A percentile compares a stretch with the other conserved stretches of the same genome.
Conservation (phyloP, 2,888 invertebrate species). For the Standfussiana lucernea region DNA sequence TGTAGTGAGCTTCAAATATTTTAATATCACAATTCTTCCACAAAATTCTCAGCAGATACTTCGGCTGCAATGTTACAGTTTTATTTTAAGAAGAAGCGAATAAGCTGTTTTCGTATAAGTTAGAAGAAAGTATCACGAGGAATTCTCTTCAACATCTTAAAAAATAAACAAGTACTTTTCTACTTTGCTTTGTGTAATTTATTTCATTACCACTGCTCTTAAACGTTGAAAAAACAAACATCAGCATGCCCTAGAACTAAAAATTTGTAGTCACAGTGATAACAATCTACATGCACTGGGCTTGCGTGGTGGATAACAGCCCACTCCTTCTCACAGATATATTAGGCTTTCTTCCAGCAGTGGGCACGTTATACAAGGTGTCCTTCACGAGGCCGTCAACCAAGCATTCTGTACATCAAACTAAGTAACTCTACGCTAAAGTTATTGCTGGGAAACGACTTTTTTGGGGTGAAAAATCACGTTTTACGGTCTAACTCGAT, state of each 20-base stretch:
- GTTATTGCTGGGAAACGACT: too few species aligned
- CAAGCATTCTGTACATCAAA: too few species aligned
- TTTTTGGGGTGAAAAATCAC: too few species aligned
- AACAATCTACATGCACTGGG: too few species aligned
- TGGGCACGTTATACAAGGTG: too few species aligned
- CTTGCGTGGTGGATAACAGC: too few species aligned
- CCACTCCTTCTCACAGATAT: too few species aligned
- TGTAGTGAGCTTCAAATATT: conserved; percentile 30
- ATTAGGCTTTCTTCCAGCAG: too few species aligned
- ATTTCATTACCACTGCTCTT: background rate
- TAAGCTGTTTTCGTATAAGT: conserved; percentile 23
- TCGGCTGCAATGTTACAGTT: background rate
- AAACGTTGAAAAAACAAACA: background rate
- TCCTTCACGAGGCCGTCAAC: too few species aligned
- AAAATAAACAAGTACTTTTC: conserved; percentile 25
- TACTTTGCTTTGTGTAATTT: background rate
- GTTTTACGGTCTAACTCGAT: too few species aligned
- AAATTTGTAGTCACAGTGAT: background rate
- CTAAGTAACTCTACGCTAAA: too few species aligned
- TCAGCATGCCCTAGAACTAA: background rate
- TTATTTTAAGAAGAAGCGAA: conserved; percentile 18
- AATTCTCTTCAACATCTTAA: conserved; percentile 1
- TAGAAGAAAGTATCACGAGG: background rate
- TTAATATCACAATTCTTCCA: conserved; percentile 32
- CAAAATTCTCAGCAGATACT: conserved; percentile 15